Conservation (phyloP, 2,113 vertebrate genomes). For the Festucalex cinctus region DNA sequence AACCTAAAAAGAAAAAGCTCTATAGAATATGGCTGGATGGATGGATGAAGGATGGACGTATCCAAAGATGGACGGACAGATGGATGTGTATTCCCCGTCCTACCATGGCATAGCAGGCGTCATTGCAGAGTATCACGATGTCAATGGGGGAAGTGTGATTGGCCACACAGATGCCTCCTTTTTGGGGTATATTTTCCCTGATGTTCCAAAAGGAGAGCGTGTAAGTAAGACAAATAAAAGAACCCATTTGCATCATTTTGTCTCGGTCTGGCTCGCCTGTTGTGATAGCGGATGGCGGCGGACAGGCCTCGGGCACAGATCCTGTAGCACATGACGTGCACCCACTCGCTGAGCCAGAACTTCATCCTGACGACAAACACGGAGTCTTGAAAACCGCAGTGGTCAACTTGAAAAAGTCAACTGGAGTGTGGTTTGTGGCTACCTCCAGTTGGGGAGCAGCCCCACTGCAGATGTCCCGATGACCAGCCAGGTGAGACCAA, state of each 20-base stretch:
- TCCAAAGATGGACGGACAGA: too few species aligned
- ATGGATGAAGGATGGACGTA: too few species aligned
- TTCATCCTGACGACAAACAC: slow-evolving; percentile 75
- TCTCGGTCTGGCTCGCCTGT: slow-evolving; percentile 75
- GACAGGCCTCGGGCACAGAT: slow-evolving; percentile 92
- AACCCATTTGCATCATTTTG: neutral
- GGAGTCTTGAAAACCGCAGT: neutral
- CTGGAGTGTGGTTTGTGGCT: slow-evolving; percentile 13
- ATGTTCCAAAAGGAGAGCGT: neutral
- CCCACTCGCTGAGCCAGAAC: slow-evolving; percentile 85
- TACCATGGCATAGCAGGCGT: slow-evolving; percentile 96
- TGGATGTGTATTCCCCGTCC: neutral
- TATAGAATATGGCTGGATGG: too few species aligned
- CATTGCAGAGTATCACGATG: slow-evolving; percentile 89
- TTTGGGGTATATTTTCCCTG: slow-evolving; percentile 90
- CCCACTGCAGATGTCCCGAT: slow-evolving; percentile 85
- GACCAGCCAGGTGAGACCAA: slow-evolving; percentile 88
- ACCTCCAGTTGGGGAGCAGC: slow-evolving; percentile 86
- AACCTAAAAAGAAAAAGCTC: too few species aligned
- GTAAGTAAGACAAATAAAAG: neutral
- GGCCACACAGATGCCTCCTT: slow-evolving; percentile 96
- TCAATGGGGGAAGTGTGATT: slow-evolving; percentile 96
- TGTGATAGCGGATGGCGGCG: slow-evolving; percentile 88
- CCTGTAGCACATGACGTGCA: slow-evolving; percentile 93
- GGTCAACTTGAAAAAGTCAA: neutral